Evolutionary conservation across 2,113 vertebrate genomes (phyloP).

Genomic region (Xenopus laevis): DNA sequence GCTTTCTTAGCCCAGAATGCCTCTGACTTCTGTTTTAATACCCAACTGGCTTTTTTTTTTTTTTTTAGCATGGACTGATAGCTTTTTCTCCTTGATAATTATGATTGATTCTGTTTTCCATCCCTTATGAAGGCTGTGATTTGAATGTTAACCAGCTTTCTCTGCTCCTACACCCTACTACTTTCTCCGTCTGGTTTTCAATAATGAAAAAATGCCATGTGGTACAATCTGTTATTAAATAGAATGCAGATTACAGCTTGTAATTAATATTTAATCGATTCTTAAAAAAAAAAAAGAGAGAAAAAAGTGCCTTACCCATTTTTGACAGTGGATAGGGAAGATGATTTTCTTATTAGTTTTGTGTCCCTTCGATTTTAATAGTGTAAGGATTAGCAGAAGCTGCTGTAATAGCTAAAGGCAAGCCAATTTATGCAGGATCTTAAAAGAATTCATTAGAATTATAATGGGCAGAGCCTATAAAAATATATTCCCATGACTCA

Average conservation of each 20-base stretch:
- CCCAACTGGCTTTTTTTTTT: neutral
- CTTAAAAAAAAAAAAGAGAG: neutral
- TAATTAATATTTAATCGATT: neutral
- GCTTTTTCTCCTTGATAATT: conserved; percentile 11
- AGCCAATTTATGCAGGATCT: neutral
- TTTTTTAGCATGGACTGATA: neutral
- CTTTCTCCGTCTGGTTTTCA: neutral
- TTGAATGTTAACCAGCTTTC: neutral
- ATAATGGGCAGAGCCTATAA: neutral
- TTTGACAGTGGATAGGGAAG: neutral
- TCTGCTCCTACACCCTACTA: neutral
- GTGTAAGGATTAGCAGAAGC: neutral
- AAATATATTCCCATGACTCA: conserved; percentile 3
- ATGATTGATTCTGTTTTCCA: conserved; percentile 18
- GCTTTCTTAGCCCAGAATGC: neutral
- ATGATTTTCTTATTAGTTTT: neutral
- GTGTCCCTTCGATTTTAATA: neutral
- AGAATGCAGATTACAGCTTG: neutral
- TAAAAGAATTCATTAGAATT: conserved; percentile 7
- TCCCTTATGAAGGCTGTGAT: conserved; percentile 6
- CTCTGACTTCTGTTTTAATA: neutral
- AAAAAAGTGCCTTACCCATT: neutral
- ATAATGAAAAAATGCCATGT: neutral
- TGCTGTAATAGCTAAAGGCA: neutral
- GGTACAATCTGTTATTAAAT: neutral